These are phyloP conservation scores for Myxocyprinus asiaticus DNA, from an alignment of 2,113 vertebrate genomes.

Conservation along the genomic window DNA sequence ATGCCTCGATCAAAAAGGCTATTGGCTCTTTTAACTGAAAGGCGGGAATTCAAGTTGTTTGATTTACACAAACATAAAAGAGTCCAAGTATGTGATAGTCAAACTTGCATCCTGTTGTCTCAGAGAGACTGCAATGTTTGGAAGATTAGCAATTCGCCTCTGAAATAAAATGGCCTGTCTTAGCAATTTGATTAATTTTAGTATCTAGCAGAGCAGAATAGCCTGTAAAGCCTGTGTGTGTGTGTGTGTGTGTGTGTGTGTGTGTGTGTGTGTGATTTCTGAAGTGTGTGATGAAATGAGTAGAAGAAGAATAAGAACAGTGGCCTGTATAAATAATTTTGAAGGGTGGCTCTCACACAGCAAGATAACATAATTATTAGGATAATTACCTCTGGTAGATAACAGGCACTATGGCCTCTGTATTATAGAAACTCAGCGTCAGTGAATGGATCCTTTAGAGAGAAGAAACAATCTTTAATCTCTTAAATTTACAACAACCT, in stretches of 20 bases:
- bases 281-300: slow-evolving; percentile 41
- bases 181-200: slow-evolving; percentile 47
- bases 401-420: slow-evolving; percentile 28
- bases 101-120: slow-evolving; percentile 7
- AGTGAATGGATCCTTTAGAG: slow-evolving; percentile 9
- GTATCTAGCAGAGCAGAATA: slow-evolving; percentile 35
- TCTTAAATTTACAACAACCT: slow-evolving; percentile 1
- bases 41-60: neutral
- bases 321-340: slow-evolving; percentile 51
- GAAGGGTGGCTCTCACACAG: slow-evolving; percentile 41
- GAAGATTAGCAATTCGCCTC: slow-evolving; percentile 40
- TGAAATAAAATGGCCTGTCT: slow-evolving; percentile 30
- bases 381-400: slow-evolving; percentile 48
- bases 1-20: too few species aligned
- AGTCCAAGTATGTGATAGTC: neutral
- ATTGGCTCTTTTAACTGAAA: neutral
- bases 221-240: neutral
- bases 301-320: slow-evolving; percentile 27
- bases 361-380: slow-evolving; percentile 51
- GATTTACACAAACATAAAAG: slow-evolving; percentile 1
- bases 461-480: neutral
- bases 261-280: slow-evolving; percentile 28
- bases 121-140: slow-evolving; percentile 23
- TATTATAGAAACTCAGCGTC: slow-evolving; percentile 24
- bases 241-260: slow-evolving; percentile 10